Evolutionary conservation across 2,888 invertebrate species (phyloP), one percentile per base, ranked within the genome.

Genomic region (Pantelozetes paolii): DNA sequence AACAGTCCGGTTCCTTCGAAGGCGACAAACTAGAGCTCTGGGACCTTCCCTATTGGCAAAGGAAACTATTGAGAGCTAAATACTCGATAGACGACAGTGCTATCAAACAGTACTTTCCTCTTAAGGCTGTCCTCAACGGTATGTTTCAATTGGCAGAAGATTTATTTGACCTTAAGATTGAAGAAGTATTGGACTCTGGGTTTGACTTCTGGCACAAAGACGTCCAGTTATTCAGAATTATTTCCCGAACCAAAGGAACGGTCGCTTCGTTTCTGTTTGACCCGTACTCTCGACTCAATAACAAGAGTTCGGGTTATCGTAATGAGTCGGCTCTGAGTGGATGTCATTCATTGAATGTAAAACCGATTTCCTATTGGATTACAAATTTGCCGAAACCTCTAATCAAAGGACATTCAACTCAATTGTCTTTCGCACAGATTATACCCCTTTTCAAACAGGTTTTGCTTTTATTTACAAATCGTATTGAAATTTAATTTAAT

Each of bases 21-120:
- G 30, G 45, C n/a, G 73, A 73, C 18, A 48, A 70, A 40, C 82
- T 0, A 87, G 88, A 90, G 78, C 84, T 88, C 69, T 95, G 91
- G 88, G 97, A 97, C 82, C 85, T 96, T 64, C 87, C 90, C 1
- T 97, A 90, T 81, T 97, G 93, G 92, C 86, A 88, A 79, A 86
- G 91, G 78, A 67, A 54, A 62, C 72, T 77, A 62, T 30, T 77
- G 20, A 76, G 40, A 23, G 64, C 71, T 40, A 71, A 45, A 13
- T 77, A 76, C 45, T 30, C 50, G 72, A 87, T 88, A 77, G 87
- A 90, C 79, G 90, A 91, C 78, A 87, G 89, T 76, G 84, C 87
- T 78, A 84, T 92, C 15, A 85, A 88, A 28, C 88, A 91, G 80
- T 95, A 90, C 82, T 95, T 97, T 80, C 91, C 93, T 0, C 82